A percentile compares a stretch with the other conserved stretches of the same genome.
Evolutionary conservation across 30 jellyfish, hydroid and myxozoan genomes (phyloP).

Genomic region (Calvadosia cruxmelitensis): DNA sequence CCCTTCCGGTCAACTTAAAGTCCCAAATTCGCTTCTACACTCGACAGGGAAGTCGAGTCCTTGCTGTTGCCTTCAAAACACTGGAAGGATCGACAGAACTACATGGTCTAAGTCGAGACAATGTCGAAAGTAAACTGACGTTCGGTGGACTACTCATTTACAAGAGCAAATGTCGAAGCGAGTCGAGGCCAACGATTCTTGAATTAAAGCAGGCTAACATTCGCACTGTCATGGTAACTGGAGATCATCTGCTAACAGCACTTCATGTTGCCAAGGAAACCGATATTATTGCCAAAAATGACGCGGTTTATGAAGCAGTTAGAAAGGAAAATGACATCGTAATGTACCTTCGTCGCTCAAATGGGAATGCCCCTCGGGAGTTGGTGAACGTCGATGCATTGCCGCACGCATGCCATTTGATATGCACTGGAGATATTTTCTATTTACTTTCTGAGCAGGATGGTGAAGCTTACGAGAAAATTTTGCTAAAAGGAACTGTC

Average conservation of each 20-base stretch:
- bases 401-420: too few species aligned
- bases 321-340: too few species aligned
- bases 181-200: conserved; percentile 1
- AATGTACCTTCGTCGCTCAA: too few species aligned
- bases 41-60: conserved; percentile 20
- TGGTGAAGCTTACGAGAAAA: not conserved
- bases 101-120: too few species aligned
- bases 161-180: conserved; percentile 14
- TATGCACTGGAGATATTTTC: too few species aligned
- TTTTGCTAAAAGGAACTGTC: conserved; percentile 8
- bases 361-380: too few species aligned
- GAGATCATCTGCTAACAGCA: conserved; percentile 37
- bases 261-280: conserved; percentile 24
- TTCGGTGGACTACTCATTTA: conserved; percentile 20
- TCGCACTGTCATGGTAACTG: conserved; percentile 43
- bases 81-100: not conserved
- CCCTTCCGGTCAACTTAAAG: conserved; percentile 8
- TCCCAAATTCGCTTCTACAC: conserved; percentile 3
- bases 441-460: too few species aligned
- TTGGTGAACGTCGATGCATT: too few species aligned
- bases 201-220: conserved; percentile 12
- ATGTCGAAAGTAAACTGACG: conserved; percentile 14
- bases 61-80: conserved; percentile 23
- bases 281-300: too few species aligned
- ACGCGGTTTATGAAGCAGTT: too few species aligned